phyloP scores from a whole-genome alignment of 1,140 invertebrate genomes.

The Thaumatotibia leucotreta region DNA sequence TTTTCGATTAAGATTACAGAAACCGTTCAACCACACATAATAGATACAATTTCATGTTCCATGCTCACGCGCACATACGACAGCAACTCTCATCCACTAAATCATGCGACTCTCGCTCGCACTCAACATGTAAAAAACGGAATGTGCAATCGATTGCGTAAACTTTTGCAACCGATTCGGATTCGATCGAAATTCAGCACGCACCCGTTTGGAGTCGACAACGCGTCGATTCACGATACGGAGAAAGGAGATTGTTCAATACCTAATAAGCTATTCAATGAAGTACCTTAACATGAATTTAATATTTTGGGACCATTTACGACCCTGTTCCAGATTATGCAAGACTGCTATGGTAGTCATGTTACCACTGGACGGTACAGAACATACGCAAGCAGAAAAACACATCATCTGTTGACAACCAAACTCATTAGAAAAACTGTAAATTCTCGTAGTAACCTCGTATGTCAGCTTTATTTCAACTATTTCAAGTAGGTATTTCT shows the following conservation, averaged over 20 bases:
- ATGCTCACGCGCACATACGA: background rate
- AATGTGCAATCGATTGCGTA: background rate
- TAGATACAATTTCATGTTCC: background rate
- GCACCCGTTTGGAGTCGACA: background rate
- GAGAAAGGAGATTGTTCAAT: conserved; percentile 1
- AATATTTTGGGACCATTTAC: background rate
- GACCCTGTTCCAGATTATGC: too few species aligned
- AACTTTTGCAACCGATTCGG: background rate
- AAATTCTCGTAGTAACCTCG: too few species aligned
- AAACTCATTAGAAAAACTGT: too few species aligned
- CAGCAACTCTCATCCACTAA: background rate
- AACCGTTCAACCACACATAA: background rate
- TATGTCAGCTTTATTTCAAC: too few species aligned
- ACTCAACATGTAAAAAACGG: background rate
- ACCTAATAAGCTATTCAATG: background rate
- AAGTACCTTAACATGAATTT: background rate
- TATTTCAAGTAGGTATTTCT: too few species aligned
- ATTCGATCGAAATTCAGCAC: conserved; percentile 3
- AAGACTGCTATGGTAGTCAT: too few species aligned
- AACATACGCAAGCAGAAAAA: too few species aligned
- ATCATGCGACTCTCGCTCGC: background rate
- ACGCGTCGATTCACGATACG: background rate
- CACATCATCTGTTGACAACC: too few species aligned
- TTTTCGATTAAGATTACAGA: too few species aligned
- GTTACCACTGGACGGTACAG: too few species aligned